Base-by-base conservation (phyloP, 1,140 invertebrate species). In the Mercenaria mercenaria region DNA sequence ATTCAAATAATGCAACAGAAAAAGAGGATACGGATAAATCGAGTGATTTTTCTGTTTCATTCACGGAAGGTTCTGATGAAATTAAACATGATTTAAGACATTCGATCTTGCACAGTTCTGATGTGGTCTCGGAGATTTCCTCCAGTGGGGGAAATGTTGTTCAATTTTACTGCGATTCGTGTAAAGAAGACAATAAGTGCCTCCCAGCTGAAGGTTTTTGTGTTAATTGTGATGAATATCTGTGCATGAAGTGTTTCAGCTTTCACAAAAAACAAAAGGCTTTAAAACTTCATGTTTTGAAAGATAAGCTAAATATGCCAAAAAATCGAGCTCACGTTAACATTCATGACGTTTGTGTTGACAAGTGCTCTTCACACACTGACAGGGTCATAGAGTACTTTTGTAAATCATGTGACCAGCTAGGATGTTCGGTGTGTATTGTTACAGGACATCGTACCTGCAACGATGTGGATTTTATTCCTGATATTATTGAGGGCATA, bases 401-500 rank as follows among this genome's bases (percentile, higher is more conserved):
- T 26, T 79, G 76, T 26, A 20, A 32, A 32, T 37, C 76, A 47
- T 47, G 47, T 47, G 76, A 79, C 29, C 18, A 79, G 18, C 39
- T 79, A 13, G 41, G 76, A 2, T 79, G 76, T 32, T 79, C 76
- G 0, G 76, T 79, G 39, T 79, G 76, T 29, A 79, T 79, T 15
- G 50, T 47, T 6, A 79, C 41, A 32, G 18, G 23, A 6, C 76
- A 79, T 79, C 41, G 39, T 0, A 1, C 13, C 2, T 79, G 76
- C 29, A 4, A 32, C 23, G 26, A 47, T 26, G 43, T 79, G 29
- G 43, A 79, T 47, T 79, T 4, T 47, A 47, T 79, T n/a, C 76
- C 76, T 23, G 76, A 79, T 29, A 50, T 79, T 47, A 41, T 50
- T 8, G 76, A 50, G 0, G 43, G 32, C 29, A 52, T 79, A 23